Conservation (phyloP, 2,113 vertebrate species). For the Oncorhynchus nerka region DNA sequence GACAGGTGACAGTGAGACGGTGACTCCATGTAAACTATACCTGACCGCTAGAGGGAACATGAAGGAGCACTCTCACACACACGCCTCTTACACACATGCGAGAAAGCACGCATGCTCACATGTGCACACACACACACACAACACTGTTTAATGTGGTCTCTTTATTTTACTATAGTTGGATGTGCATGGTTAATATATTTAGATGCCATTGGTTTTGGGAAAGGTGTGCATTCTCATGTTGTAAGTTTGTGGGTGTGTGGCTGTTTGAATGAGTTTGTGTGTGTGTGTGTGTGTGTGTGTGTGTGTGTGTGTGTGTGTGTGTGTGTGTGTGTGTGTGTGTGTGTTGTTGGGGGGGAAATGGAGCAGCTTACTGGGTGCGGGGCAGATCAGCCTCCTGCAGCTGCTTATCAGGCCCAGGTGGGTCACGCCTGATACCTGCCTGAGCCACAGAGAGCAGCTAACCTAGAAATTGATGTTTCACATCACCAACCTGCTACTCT, state of each 20-base stretch:
- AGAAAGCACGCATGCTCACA: neutral
- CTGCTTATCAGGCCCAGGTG: conserved; percentile 80
- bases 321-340: conserved; percentile 26
- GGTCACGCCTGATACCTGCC: conserved; percentile 79
- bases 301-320: conserved; percentile 11
- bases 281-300: conserved; percentile 8
- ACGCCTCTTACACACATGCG: neutral
- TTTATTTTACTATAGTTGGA: neutral
- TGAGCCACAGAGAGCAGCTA: conserved; percentile 77
- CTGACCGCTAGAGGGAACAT: conserved; percentile 28
- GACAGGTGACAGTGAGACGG: conserved; percentile 45
- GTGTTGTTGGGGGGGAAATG: conserved; percentile 7
- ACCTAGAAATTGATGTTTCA: conserved; percentile 85
- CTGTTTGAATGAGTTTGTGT: neutral
- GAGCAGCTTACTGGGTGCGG: conserved; percentile 8
- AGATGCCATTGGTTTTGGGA: neutral
- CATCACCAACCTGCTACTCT: conserved; percentile 70
- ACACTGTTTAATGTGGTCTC: neutral
- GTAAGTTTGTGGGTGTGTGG: conserved; percentile 9
- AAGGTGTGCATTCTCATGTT: neutral
- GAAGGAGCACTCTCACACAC: neutral
- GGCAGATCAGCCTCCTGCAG: conserved; percentile 73
- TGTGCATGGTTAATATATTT: neutral
- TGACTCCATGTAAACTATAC: conserved; percentile 15
- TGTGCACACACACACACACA: too few relatives aligned